These are phyloP conservation scores for Mesocentrotus franciscanus DNA, from an alignment of 53 echinoderm and acorn worm genomes.

Conservation along the genomic window DNA sequence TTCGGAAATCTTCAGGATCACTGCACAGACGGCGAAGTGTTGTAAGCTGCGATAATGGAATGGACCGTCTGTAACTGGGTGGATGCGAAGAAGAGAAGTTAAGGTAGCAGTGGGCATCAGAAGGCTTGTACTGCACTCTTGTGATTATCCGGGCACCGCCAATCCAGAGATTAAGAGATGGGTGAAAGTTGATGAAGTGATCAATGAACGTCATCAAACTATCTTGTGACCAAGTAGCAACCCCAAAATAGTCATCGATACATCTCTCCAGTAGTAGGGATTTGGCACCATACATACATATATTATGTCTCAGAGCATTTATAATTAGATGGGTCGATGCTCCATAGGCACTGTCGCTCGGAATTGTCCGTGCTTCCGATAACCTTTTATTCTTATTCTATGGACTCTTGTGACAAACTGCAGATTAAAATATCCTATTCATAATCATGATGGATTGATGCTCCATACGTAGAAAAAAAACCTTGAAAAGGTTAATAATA, in stretches of 20 bases:
- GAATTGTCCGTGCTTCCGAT: no score
- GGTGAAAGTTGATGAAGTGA: not conserved
- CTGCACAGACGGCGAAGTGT: not conserved
- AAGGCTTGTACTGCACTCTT: not conserved
- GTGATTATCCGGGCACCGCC: not conserved
- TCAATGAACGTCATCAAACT: not conserved
- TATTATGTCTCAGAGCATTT: no score
- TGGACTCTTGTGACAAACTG: no score
- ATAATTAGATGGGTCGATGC: no score
- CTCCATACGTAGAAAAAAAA: no score
- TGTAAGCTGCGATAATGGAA: not conserved
- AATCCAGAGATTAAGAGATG: not conserved
- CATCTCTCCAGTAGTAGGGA: no score
- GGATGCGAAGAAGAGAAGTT: not conserved
- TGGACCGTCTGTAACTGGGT: not conserved
- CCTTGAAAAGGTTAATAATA: no score
- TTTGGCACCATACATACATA: no score
- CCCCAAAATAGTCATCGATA: not conserved
- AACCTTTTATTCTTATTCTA: no score
- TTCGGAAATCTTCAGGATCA: not conserved
- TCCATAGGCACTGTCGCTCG: no score
- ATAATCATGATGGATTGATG: no score
- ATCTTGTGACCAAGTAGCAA: not conserved
- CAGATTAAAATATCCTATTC: no score
- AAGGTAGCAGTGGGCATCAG: slow-evolving; percentile 3